Evolutionary conservation across 2,888 invertebrate species (phyloP).

Genomic region (Tetragonula carbonaria): DNA sequence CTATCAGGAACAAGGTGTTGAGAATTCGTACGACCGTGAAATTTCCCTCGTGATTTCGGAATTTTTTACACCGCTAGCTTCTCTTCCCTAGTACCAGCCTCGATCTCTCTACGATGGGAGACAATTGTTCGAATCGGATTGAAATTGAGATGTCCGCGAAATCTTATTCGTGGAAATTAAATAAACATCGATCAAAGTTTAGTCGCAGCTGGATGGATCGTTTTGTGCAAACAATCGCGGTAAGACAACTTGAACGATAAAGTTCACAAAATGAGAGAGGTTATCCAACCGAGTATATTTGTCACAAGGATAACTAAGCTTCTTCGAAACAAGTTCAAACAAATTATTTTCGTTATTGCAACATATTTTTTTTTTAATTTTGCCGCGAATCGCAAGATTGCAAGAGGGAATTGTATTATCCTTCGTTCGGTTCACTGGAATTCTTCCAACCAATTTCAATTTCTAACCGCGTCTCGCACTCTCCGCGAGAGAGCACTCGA

Average conservation of each 20-base stretch:
- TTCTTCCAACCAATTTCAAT: constrained; percentile 2
- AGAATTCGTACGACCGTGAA: constrained; percentile 16
- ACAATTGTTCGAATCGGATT: not conserved
- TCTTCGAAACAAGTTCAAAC: too few species aligned
- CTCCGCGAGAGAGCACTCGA: not conserved
- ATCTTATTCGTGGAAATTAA: not conserved
- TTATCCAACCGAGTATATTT: not conserved
- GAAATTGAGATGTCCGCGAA: not conserved
- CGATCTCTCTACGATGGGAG: not conserved
- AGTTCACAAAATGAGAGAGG: not conserved
- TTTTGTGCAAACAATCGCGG: not conserved
- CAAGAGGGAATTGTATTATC: not conserved
- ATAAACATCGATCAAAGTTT: not conserved
- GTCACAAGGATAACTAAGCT: not conserved
- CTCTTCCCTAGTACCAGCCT: not conserved
- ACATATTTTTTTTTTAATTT: not conserved
- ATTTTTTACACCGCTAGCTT: not conserved
- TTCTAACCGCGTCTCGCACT: constrained; percentile 11
- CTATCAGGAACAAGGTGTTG: constrained; percentile 37
- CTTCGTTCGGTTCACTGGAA: not conserved
- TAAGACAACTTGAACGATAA: not conserved
- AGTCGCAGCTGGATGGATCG: not conserved
- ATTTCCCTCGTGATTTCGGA: constrained; percentile 1
- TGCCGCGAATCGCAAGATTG: not conserved
- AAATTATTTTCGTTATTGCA: not conserved